These are phyloP conservation scores for Boulengerochromis microlepis DNA, from an alignment of 2,113 vertebrate species.

Conservation along the genomic window DNA sequence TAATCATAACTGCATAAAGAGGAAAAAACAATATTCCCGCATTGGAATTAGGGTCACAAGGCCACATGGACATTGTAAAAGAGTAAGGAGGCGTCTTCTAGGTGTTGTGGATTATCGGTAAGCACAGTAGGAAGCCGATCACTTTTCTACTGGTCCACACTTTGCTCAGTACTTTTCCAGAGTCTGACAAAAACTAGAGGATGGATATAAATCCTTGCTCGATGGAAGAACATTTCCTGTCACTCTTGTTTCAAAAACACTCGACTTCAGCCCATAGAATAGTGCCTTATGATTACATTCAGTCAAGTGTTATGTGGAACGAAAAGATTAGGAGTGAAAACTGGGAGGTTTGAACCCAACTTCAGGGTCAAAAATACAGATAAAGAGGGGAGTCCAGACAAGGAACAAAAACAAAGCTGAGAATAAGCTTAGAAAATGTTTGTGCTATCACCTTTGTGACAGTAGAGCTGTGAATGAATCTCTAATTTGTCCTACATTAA, in stretches of 20 bases:
- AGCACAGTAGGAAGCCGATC: not conserved
- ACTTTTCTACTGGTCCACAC: not conserved
- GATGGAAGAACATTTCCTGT: not conserved
- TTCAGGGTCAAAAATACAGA: not conserved
- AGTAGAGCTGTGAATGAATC: not conserved
- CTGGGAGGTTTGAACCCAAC: not conserved
- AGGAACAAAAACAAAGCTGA: not conserved
- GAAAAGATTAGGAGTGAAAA: not conserved
- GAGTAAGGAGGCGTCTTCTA: not conserved
- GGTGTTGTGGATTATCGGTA: not conserved
- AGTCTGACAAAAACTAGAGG: not conserved
- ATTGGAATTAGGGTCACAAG: conserved; percentile 28
- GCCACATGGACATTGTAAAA: not conserved
- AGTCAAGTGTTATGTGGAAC: not conserved
- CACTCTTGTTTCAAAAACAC: not conserved
- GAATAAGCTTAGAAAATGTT: not conserved
- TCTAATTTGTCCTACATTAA: not conserved
- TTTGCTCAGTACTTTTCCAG: not conserved
- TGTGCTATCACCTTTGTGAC: not conserved
- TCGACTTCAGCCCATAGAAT: not conserved
- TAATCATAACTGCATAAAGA: not conserved
- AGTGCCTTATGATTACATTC: not conserved
- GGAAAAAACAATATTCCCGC: conserved; percentile 34
- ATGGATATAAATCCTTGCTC: not conserved
- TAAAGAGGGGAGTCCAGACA: not conserved